Conservation (phyloP, 2,797 vertebrate genomes). For the Urocyon cinereoargenteus region DNA sequence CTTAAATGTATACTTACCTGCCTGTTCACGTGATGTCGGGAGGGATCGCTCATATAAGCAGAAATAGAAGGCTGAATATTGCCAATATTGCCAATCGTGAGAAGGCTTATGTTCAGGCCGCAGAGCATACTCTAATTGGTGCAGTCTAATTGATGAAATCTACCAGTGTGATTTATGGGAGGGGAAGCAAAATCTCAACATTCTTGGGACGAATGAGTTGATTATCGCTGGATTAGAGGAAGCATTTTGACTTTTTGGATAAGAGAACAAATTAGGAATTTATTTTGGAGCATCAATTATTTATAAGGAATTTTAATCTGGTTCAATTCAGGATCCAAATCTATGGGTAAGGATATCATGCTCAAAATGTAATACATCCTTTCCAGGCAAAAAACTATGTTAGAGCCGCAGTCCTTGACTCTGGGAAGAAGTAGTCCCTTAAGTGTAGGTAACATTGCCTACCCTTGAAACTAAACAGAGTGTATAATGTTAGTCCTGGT, state of each 20-base stretch:
- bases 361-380: not conserved
- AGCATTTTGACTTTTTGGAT: not conserved
- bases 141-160: not conserved
- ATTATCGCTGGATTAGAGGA: not conserved
- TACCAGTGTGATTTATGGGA: not conserved
- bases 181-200: conserved; percentile 16
- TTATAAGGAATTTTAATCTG: conserved; percentile 44
- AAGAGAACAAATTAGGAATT: conserved; percentile 31
- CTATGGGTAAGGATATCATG: not conserved
- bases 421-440: not conserved
- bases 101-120: not conserved
- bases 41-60: not conserved
- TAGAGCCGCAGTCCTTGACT: not conserved
- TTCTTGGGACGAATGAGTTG: not conserved
- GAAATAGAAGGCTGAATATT: not conserved
- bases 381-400: conserved; percentile 18
- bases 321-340: not conserved
- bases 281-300: conserved; percentile 11
- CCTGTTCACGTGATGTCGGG: not conserved
- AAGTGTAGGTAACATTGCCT: not conserved
- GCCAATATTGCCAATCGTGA: not conserved
- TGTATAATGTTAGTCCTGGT: not conserved
- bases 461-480: conserved; percentile 23
- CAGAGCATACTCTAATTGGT: not conserved
- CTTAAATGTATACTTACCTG: not conserved